Evolutionary conservation across 2,888 invertebrate species (phyloP).

Genomic region (Caenorhabditis sp.): DNA sequence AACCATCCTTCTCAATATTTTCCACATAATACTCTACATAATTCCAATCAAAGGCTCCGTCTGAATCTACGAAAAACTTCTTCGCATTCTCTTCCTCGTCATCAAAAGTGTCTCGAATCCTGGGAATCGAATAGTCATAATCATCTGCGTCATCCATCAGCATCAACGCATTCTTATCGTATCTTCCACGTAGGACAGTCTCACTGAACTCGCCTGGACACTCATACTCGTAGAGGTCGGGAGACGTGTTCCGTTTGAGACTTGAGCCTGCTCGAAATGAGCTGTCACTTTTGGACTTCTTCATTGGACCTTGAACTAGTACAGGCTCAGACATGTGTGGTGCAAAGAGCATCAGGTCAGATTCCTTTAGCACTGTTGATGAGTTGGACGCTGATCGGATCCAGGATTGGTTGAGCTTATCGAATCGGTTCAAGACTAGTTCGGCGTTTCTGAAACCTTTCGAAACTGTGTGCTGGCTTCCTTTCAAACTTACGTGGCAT

Average conservation of each 20-base stretch:
- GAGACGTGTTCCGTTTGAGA: slow-evolving; percentile 36
- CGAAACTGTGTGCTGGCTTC: not conserved
- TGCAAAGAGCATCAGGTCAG: slow-evolving; percentile 56
- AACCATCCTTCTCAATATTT: slow-evolving; percentile 49
- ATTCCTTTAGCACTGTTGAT: slow-evolving; percentile 53
- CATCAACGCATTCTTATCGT: slow-evolving; percentile 57
- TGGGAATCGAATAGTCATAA: slow-evolving; percentile 44
- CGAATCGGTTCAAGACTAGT: slow-evolving; percentile 76
- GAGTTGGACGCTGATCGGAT: slow-evolving; percentile 61
- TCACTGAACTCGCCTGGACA: slow-evolving; percentile 36
- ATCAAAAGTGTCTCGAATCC: slow-evolving; percentile 31
- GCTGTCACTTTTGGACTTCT: slow-evolving; percentile 51
- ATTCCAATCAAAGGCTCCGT: slow-evolving; percentile 59
- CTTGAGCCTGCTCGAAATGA: slow-evolving; percentile 28
- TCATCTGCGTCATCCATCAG: slow-evolving; percentile 58
- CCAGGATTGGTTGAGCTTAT: slow-evolving; percentile 74
- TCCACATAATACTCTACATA: slow-evolving; percentile 59
- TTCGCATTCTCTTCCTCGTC: slow-evolving; percentile 62
- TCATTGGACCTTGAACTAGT: slow-evolving; percentile 17
- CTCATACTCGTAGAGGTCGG: slow-evolving; percentile 47
- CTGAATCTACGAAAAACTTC: slow-evolving; percentile 41
- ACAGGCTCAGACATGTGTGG: slow-evolving; percentile 58
- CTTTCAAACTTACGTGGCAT: slow-evolving; percentile 62
- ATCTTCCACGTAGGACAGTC: slow-evolving; percentile 55
- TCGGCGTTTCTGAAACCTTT: slow-evolving; percentile 71